A percentile compares a stretch with the other conserved stretches of the same genome.
These are phyloP conservation scores for Helleia helle DNA, from an alignment of 2,888 invertebrate genomes.

Conservation along the genomic window DNA sequence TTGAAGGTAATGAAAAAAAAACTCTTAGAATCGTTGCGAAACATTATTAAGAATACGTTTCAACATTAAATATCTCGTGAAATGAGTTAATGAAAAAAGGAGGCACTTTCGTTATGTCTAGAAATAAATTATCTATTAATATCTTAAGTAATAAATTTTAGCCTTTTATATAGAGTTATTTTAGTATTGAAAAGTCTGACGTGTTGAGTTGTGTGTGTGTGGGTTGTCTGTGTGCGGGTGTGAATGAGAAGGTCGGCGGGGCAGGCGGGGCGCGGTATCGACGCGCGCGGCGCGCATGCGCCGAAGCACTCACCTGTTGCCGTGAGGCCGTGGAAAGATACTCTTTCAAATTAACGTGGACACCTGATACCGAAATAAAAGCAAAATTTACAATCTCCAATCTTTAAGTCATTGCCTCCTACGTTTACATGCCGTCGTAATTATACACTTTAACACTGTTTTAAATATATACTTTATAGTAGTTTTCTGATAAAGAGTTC, in stretches of 20 bases:
- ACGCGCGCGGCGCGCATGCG: slow-evolving; percentile 65
- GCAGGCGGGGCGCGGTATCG: slow-evolving; percentile 51
- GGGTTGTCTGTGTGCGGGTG: slow-evolving; percentile 44
- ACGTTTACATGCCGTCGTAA: background rate
- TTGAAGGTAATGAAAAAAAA: too few relatives aligned
- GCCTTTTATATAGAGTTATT: background rate
- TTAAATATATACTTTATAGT: background rate
- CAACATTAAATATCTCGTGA: too few relatives aligned
- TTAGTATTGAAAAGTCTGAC: slow-evolving; percentile 13
- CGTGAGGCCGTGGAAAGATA: slow-evolving; percentile 66
- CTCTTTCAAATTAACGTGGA: slow-evolving; percentile 65
- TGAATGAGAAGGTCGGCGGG: slow-evolving; percentile 51
- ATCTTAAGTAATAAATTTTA: slow-evolving; percentile 2
- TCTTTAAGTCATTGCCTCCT: slow-evolving; percentile 4
- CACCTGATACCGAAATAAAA: slow-evolving; percentile 62
- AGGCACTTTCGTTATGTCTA: background rate
- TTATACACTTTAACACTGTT: background rate
- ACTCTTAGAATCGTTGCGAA: too few relatives aligned
- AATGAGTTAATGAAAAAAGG: too few relatives aligned
- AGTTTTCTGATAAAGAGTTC: too few relatives aligned
- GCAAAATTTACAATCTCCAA: slow-evolving; percentile 19
- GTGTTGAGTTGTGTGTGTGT: slow-evolving; percentile 23
- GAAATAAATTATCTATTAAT: background rate
- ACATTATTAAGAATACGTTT: too few relatives aligned
- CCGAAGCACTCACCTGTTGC: slow-evolving; percentile 62